Base-by-base conservation (phyloP, 2,888 invertebrate genomes). In the Lissocephala sabroskyi region DNA sequence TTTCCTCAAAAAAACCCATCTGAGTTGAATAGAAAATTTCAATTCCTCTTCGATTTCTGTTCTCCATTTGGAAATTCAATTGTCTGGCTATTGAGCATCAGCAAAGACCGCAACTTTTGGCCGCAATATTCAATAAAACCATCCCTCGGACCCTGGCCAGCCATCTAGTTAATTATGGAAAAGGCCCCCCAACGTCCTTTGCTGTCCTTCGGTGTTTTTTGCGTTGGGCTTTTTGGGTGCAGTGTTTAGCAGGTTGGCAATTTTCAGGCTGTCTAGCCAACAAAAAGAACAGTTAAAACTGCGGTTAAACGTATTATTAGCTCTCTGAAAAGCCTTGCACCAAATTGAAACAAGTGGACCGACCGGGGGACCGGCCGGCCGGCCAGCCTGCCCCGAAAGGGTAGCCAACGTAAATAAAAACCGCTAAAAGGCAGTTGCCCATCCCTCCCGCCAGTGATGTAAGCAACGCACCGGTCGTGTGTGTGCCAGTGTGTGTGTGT, bases 221-320 rank as follows among this genome's bases (percentile, higher is more conserved):
- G n/a, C n/a, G n/a, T n/a, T n/a, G n/a, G n/a, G n/a, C n/a, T n/a
- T n/a, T n/a, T n/a, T n/a, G n/a, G n/a, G n/a, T n/a, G n/a, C n/a
- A n/a, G n/a, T n/a, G n/a, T n/a, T n/a, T n/a, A n/a, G n/a, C n/a
- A n/a, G n/a, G n/a, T n/a, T n/a, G n/a, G n/a, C n/a, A n/a, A n/a
- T n/a, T n/a, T n/a, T 7, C 23, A 7, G 23, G 23, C 29, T 26
- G 41, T 10, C 14, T 13, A 41, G 48, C 59, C 48, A 58, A 61
- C 55, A 62, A 70, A 68, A 75, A 66, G 67, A 66, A 75, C 70
- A 63, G 71, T 71, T 71, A 66, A 71, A 71, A 71, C 45, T 78
- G 79, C 74, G 71, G 71, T 71, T 71, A 76, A 71, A 76, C 71
- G 79, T 76, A 71, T 71, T 71, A 71, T 71, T 71, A 71, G 73